A percentile compares a stretch with the other conserved stretches of the same genome.
Conservation (phyloP, 2,888 invertebrate species). For the Lasioglossum malachurum region DNA sequence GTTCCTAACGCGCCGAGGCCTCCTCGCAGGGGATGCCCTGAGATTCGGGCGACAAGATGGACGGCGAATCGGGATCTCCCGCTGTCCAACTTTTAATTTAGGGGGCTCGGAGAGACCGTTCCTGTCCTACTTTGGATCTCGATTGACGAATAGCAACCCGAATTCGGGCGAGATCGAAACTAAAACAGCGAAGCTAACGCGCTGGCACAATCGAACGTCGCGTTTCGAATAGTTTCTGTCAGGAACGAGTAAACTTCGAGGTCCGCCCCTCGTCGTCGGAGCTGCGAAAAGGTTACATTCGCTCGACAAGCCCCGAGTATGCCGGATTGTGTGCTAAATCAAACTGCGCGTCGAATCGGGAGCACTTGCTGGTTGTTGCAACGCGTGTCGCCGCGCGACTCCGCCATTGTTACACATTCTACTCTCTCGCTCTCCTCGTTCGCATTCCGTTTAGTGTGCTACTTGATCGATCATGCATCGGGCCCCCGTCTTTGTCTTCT, state of each 20-base stretch:
- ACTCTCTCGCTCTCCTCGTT: constrained; percentile 24
- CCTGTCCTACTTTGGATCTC: not conserved
- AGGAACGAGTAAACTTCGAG: constrained; percentile 15
- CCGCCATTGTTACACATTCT: constrained; percentile 29
- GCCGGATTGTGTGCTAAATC: constrained; percentile 27
- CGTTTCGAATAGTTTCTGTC: constrained; percentile 18
- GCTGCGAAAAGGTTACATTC: constrained; percentile 21
- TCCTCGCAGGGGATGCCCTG: not conserved
- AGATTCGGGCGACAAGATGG: not conserved
- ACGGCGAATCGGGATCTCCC: not conserved
- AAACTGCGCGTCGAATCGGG: constrained; percentile 32
- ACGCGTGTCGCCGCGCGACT: constrained; percentile 24
- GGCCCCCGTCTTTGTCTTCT: constrained; percentile 29
- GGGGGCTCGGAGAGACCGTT: not conserved
- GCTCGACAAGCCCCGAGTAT: constrained; percentile 5
- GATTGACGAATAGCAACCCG: not conserved
- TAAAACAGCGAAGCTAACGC: constrained; percentile 7
- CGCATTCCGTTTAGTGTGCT: constrained; percentile 31
- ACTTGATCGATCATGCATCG: constrained; percentile 36
- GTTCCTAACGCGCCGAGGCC: not conserved
- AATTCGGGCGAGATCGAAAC: not conserved
- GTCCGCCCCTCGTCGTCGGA: not conserved
- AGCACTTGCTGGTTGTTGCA: constrained; percentile 11
- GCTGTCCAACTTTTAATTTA: not conserved
- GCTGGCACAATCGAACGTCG: constrained; percentile 11